Percentiles rank a stretch among this genome's conserved stretches.
Conservation (phyloP, 64 coral and sea anemone species). For the Astreopora myriophthalma region DNA sequence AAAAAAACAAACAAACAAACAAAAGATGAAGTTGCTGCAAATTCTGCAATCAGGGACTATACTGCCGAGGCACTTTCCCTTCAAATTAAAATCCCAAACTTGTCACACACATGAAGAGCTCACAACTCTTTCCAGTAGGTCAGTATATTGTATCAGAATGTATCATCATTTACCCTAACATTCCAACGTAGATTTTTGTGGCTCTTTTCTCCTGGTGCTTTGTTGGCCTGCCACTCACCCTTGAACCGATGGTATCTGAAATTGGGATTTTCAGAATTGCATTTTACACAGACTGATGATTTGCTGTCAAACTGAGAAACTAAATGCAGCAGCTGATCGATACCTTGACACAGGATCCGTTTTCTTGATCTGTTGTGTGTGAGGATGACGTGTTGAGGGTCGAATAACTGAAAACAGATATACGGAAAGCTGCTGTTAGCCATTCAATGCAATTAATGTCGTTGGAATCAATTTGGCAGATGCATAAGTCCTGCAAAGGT, state of each 20-base stretch:
- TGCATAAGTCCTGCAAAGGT: too few relatives aligned
- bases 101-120: too few relatives aligned
- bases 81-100: too few relatives aligned
- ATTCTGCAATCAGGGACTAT: too few relatives aligned
- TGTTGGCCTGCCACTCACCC: slow-evolving; percentile 81
- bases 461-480: too few relatives aligned
- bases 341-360: slow-evolving; percentile 89
- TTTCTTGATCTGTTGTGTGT: slow-evolving; percentile 78
- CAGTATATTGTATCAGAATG: neutral
- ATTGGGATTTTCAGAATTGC: neutral
- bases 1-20: neutral
- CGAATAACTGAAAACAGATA: slow-evolving; percentile 74
- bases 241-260: slow-evolving; percentile 88
- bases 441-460: too few relatives aligned
- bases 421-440: neutral
- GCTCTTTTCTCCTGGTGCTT: slow-evolving; percentile 92
- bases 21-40: too few relatives aligned
- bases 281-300: too few relatives aligned
- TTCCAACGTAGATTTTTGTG: slow-evolving; percentile 90
- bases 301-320: neutral
- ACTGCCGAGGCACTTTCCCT: too few relatives aligned
- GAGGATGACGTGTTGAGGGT: slow-evolving; percentile 72
- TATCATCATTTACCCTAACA: slow-evolving; percentile 66
- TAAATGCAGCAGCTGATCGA: neutral
- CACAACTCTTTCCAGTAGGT: too few relatives aligned